Base-by-base conservation (phyloP, 37 sponge, comb jelly and placozoan genomes). In the Spongilla lacustris region DNA sequence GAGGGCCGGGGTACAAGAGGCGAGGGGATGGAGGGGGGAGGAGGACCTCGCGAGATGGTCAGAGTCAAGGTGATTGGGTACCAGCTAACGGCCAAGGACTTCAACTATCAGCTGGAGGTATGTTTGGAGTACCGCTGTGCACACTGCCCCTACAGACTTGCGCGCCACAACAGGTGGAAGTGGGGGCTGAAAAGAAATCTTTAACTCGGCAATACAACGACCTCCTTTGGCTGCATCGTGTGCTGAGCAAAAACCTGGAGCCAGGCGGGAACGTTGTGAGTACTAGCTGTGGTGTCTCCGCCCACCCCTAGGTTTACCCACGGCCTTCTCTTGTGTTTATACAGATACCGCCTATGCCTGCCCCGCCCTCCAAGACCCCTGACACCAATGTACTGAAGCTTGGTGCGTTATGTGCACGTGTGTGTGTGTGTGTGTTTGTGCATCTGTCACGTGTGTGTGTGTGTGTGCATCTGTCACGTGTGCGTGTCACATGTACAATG, bases 191-290 rank as follows among this genome's bases (percentile, higher is more conserved):
- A 33, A 28, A 67, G 37, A 78, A 68, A 23, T 23, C 36, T 5
- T 35, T 91, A n/a, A 66, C 79, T 34, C 73, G 92, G 6, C n/a
- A 38, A 2, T 91, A 91, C 80, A 79, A 87, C 67, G 92, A 91
- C 2, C 28, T 91, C 24, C 80, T 75, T 48, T 91, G 92, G 92
- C 80, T 91, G 13, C 75, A 91, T 36, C 70, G 88, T 0, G 29
- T 75, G 31, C 36, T 87, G 21, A 67, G 70, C 13, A 38, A 82
- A 22, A 83, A 49, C 22, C 68, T 83, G 0, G 80, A 87, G 3
- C 73, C 87, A 2, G 94, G 91, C 13, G 94, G 91, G 71, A 48
- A 90, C 80, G 84, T 90, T 68, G 91, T 85, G 50, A 13, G 91
- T 76, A 76, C 36, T 36, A 23, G 26, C 12, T 30, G 26, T 38